phyloP scores from a whole-genome alignment of 2,797 vertebrate genomes.

The Enteromius thamalakanensis region DNA sequence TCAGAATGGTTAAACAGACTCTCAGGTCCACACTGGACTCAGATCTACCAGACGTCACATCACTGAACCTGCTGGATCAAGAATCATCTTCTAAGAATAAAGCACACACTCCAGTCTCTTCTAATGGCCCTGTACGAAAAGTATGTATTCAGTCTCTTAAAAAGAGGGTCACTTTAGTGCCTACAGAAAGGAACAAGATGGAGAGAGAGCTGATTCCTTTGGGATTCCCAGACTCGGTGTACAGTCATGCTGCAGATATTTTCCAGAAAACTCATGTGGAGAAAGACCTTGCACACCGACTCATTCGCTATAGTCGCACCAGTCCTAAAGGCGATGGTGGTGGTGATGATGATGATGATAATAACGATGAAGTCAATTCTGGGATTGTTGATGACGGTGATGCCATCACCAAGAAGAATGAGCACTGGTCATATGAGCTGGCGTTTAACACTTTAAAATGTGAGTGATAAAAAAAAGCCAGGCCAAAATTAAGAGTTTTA shows the following conservation, averaged over 20 bases:
- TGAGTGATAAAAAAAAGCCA: slow-evolving; percentile 71
- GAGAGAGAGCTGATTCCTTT: background rate
- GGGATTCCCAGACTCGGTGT: slow-evolving; percentile 73
- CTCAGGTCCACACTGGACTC: slow-evolving; percentile 12
- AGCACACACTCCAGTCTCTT: background rate
- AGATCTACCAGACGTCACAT: slow-evolving; percentile 38
- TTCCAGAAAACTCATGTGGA: slow-evolving; percentile 81
- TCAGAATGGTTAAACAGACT: slow-evolving; percentile 6
- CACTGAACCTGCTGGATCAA: slow-evolving; percentile 31
- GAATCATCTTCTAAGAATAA: slow-evolving; percentile 16
- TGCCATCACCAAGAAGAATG: slow-evolving; percentile 64
- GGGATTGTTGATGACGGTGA: background rate
- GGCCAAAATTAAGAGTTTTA: background rate
- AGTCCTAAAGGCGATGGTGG: slow-evolving; percentile 63
- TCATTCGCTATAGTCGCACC: slow-evolving; percentile 72
- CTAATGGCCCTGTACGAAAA: background rate
- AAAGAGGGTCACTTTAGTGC: background rate
- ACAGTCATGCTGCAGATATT: slow-evolving; percentile 83
- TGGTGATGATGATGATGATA: background rate
- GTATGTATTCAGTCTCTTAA: background rate
- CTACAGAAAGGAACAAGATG: background rate
- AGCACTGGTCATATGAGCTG: slow-evolving; percentile 79
- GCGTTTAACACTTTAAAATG: slow-evolving; percentile 90
- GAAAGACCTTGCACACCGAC: slow-evolving; percentile 66
- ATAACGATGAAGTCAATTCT: background rate